Evolutionary conservation across 2,113 vertebrate species (phyloP), one percentile per base, ranked within the genome.

Genomic region (Tachuris rubrigastra): DNA sequence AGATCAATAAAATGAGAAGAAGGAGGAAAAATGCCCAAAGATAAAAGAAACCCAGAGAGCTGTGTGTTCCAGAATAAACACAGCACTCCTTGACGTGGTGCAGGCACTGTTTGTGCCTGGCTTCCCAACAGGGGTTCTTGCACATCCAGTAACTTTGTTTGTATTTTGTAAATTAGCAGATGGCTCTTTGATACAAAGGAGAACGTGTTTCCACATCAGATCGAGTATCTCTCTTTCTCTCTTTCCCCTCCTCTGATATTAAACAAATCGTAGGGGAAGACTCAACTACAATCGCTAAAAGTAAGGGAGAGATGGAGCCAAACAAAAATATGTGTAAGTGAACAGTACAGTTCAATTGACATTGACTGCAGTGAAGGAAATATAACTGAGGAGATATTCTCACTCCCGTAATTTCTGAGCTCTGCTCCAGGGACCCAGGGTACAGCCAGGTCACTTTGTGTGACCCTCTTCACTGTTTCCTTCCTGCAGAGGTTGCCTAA

Each of bases 141-240:
- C 93, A 92, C 90, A 97, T 95, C 95, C 85, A 95, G 81, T 85
- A 91, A 96, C 91, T 96, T 96, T 97, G 92, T 97, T 97, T 97
- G 88, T 94, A 71, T 97, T 97, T 97, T 97, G 93, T 93, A 90
- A 97, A 97, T 97, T 96, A 97, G 91, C 94, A 97, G 95, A 97
- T 97, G 95, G 95, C 65, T 94, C 96, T 97, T 96, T 97, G 97
- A 96, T 97, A 96, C 76, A 93, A 84, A 93, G 86, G 59, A 78
- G 72, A 82, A 94, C 82, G 66, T 68, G 68, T 96, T 96, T 69
- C 92, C 87, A 87, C 81, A 65, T 96, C 85, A 91, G 68, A 89
- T 49, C 0, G 1, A 84, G 46, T 60, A 14, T 83, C 59, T 74
- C 23, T 90, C 33, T 95, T 30, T 74, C 77, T 93, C 37, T 79